Evolutionary conservation across 1,140 invertebrate species (phyloP), one percentile per base, ranked within the genome.

Genomic region (Pantala flavescens): DNA sequence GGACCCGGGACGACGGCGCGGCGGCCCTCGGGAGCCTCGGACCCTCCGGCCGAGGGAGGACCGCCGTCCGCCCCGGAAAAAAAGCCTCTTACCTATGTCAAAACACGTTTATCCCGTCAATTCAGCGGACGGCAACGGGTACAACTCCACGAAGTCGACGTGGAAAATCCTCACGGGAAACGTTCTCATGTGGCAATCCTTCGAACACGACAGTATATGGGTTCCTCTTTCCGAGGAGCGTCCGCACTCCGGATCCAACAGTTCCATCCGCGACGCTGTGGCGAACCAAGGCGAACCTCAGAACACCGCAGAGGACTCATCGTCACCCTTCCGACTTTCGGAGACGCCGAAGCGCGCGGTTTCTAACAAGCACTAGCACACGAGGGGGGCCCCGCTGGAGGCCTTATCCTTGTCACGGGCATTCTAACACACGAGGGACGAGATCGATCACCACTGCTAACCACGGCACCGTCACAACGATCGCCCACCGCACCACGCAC

Each of bases 171-270:
- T 19, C 14, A 14, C 1, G 14, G 49, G 12, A 63, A 63, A 63
- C 49, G 49, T 63, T 63, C 49, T 63, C 49, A 63, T 63, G 49
- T 63, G 49, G 49, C 49, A 63, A 63, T 63, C 49, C 49, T 63
- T 63, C n/a, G 49, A 63, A 21, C 49, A 63, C 49, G 49, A 21
- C 49, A 21, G 49, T 16, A 63, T 7, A 63, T 63, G 14, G 49
- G 49, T 16, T 63, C 49, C 49, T 21, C 49, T 63, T 63, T 63
- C 12, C 16, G 49, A 63, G 49, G 49, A 63, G 49, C 49, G 49
- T 63, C 49, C 12, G 16, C 49, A 63, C 14, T 19, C 10, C 16
- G 43, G 43, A 49, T 49, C 43, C 43, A 49, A 49, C 43, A 11
- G 49, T 63, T 63, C 49, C 49, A 63, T 63, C 49, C 49, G 49